These are phyloP conservation scores for Eurytemora carolleeae DNA, from an alignment of 1,140 invertebrate species.

Conservation along the genomic window DNA sequence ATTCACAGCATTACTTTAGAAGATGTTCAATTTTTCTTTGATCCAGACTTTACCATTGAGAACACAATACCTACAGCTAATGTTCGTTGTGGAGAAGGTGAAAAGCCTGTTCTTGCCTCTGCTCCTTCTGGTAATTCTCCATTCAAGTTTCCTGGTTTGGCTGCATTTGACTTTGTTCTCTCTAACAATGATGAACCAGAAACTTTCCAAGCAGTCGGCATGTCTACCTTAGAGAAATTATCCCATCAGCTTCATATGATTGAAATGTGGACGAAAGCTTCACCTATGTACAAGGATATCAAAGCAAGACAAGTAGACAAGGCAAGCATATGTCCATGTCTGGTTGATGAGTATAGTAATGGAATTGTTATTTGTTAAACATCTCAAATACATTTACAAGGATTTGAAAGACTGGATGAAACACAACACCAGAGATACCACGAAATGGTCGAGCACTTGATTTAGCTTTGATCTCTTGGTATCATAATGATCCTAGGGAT, in stretches of 20 bases:
- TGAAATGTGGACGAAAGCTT: not conserved
- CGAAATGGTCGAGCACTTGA: no score
- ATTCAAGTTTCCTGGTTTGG: not conserved
- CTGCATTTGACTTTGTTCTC: not conserved
- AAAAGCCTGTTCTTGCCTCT: not conserved
- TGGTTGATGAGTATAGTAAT: not conserved
- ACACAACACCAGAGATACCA: no score
- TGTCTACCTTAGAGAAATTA: not conserved
- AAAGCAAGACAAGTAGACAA: not conserved
- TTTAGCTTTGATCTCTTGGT: no score
- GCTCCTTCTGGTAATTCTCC: not conserved
- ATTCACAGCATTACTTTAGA: not conserved
- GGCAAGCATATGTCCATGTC: not conserved
- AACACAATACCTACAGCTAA: not conserved
- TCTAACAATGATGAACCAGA: not conserved
- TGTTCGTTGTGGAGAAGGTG: not conserved
- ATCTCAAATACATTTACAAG: no score
- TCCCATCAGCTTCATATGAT: not conserved
- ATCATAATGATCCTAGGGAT: no score
- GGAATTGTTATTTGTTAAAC: no score
- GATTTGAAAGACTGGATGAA: no score
- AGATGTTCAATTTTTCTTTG: not conserved
- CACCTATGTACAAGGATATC: not conserved
- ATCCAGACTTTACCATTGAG: not conserved
- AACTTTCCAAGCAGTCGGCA: not conserved